Base-by-base conservation (phyloP, 2,797 vertebrate species). In the Megaceryle alcyon region DNA sequence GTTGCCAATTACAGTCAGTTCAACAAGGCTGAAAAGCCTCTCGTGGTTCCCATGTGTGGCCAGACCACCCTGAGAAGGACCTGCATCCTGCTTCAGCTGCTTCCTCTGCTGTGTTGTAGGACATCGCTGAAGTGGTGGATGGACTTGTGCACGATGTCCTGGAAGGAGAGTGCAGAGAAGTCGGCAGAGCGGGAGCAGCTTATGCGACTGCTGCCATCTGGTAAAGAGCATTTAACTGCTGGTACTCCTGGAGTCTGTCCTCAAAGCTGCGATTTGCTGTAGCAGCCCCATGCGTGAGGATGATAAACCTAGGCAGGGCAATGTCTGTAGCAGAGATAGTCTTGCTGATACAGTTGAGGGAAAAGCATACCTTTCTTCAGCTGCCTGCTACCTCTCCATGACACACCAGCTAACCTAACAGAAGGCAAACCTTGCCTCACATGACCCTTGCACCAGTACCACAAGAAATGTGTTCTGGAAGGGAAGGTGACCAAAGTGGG, bases 71-170 rank as follows among this genome's bases (percentile, higher is more conserved):
- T 57, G n/a, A 46, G 61, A 49, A 39, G 23, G 26, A 20, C 13
- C 21, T 31, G 5, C 63, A n/a, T 22, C 21, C 21, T 33, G 37
- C 26, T 81, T 90, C 71, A 96, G 10, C 51, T 46, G 7, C 60
- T 93, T 72, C 41, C 31, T 73, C 51, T 89, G 15, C 14, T 94
- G 48, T 75, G 4, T 92, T 80, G 6, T 46, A 99, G 99, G 99
- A 99, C 87, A 91, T 99, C 0, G 63, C 91, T 0, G 97, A 98
- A 7, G 98, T 98, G 60, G 80, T 99, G 12, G 98, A 99, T 0
- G 80, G 94, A n/a, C 97, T 99, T 20, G 95, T 99, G 56, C 98
- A 98, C 0, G 99, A 99, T 14, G 97, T 99, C 65, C 76, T 99
- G 9, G 96, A 95, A 88, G 97, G 84, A 49, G 98, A 98, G 60